Percentiles rank a stretch among this genome's conserved stretches.
Evolutionary conservation across 1,140 invertebrate species (phyloP).

Genomic region (Lasioglossum albipes): DNA sequence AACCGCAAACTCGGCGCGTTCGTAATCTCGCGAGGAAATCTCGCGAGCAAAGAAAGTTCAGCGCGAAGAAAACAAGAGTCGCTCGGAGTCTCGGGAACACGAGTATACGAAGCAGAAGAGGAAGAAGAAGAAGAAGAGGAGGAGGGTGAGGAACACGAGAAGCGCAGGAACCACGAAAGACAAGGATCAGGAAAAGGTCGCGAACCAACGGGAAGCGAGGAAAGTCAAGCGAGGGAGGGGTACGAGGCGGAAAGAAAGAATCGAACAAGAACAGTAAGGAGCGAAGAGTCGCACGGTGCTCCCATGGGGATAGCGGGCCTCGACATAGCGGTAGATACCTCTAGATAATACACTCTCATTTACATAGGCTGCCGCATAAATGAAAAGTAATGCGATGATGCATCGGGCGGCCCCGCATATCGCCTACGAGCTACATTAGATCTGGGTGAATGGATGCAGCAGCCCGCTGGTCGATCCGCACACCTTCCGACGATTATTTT

Average conservation of each 20-base stretch:
- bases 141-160: conserved; percentile 7
- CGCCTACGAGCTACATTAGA: conserved; percentile 1
- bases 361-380: conserved; percentile 65
- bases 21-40: conserved; percentile 37
- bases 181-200: conserved; percentile 26
- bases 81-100: too few relatives aligned
- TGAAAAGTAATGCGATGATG: conserved; percentile 55
- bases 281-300: conserved; percentile 70
- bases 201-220: conserved; percentile 29
- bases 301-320: conserved; percentile 65
- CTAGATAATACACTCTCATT: conserved; percentile 63
- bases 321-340: conserved; percentile 69
- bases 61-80: conserved; percentile 19
- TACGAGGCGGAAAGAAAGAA: conserved; percentile 34
- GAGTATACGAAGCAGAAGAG: too few relatives aligned
- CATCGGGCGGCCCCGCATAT: conserved; percentile 29
- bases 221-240: background rate
- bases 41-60: conserved; percentile 24
- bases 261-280: conserved; percentile 67
- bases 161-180: conserved; percentile 42
- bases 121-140: background rate
- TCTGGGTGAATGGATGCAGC: conserved; percentile 45
- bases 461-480: background rate
- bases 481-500: conserved; percentile 17
- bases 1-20: conserved; percentile 38